phyloP scores from a whole-genome alignment of 1,140 invertebrate species.

The Papilio polytes region DNA sequence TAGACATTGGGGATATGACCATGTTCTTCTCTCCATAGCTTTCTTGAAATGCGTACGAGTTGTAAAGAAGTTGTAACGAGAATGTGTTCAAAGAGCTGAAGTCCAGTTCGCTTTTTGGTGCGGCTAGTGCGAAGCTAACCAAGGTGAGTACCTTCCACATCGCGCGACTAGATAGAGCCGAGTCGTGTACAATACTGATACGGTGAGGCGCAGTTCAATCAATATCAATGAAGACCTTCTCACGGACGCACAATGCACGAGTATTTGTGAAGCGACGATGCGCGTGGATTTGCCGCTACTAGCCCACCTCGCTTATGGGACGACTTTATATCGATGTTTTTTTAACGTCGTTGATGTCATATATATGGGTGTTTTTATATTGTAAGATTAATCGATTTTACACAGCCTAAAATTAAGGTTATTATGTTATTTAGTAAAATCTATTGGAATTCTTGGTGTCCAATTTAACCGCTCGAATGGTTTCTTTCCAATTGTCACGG shows the following conservation, averaged over 20 bases:
- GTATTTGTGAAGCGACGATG: slow-evolving; percentile 63
- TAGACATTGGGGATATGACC: slow-evolving; percentile 79
- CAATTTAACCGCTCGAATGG: background rate
- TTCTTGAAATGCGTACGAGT: slow-evolving; percentile 69
- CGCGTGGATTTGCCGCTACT: slow-evolving; percentile 36
- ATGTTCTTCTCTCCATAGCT: slow-evolving; percentile 69
- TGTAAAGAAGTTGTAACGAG: slow-evolving; percentile 65
- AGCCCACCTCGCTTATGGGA: slow-evolving; percentile 22
- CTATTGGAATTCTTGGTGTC: background rate
- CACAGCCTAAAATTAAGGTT: slow-evolving; percentile 18
- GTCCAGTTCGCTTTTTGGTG: slow-evolving; percentile 55
- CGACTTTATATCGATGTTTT: slow-evolving; percentile 34
- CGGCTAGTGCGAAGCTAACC: slow-evolving; percentile 55
- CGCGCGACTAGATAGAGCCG: slow-evolving; percentile 52
- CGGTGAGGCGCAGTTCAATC: slow-evolving; percentile 56
- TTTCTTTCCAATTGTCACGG: background rate
- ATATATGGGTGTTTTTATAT: slow-evolving; percentile 35
- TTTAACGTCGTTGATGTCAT: slow-evolving; percentile 12
- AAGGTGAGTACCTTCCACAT: slow-evolving; percentile 67
- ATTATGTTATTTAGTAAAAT: slow-evolving; percentile 27
- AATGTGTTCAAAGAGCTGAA: slow-evolving; percentile 69
- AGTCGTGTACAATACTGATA: slow-evolving; percentile 61
- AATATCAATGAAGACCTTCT: slow-evolving; percentile 66
- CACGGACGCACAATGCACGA: slow-evolving; percentile 62
- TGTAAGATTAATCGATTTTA: slow-evolving; percentile 25